phyloP scores from a whole-genome alignment of 2,113 vertebrate genomes.

The Pterocles burchelli region DNA sequence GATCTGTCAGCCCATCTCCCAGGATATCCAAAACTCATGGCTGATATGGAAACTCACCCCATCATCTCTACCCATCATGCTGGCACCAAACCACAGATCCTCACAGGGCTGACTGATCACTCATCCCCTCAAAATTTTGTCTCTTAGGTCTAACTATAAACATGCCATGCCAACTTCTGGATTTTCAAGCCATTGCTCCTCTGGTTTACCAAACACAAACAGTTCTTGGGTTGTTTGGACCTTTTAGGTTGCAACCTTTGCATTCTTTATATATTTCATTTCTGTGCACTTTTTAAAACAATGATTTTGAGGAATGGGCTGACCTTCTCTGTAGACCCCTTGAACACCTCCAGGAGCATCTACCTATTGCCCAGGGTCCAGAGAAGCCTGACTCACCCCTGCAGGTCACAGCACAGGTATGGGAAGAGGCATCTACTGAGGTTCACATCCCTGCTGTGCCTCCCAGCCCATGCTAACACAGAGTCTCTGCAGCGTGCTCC shows the following conservation, averaged over 20 bases:
- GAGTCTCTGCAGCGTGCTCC: background rate
- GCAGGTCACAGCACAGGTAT: background rate
- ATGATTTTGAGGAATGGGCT: background rate
- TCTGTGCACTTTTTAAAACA: background rate
- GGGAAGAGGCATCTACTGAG: background rate
- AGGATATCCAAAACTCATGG: background rate
- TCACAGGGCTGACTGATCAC: background rate
- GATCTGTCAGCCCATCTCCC: background rate
- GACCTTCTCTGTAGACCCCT: background rate
- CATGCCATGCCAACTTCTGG: rapidly evolving
- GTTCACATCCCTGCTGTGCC: background rate
- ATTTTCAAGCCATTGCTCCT: background rate
- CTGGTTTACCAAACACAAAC: background rate
- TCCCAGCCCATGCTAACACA: rapidly evolving
- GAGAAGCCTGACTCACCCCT: background rate
- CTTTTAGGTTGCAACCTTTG: background rate
- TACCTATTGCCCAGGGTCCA: background rate
- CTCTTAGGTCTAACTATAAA: background rate
- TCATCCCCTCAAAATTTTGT: background rate
- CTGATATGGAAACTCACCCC: background rate
- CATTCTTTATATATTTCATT: background rate
- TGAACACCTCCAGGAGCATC: background rate
- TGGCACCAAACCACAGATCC: background rate
- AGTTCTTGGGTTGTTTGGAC: background rate
- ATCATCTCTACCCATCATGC: rapidly evolving